Conservation (phyloP, 1,140 invertebrate genomes). For the Drosophila mayri region DNA sequence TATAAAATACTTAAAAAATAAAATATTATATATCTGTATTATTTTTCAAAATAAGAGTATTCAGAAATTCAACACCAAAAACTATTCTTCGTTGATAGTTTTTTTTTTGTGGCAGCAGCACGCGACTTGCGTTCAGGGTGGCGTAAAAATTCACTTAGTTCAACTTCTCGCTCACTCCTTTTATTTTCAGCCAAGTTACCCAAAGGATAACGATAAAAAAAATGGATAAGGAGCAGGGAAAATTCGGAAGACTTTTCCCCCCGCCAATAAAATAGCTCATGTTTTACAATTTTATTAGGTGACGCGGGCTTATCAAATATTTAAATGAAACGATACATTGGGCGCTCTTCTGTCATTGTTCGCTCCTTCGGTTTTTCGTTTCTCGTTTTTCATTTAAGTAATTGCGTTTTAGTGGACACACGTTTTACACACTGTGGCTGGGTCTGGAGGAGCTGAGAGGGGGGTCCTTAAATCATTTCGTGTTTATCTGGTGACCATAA, state of each 20-base stretch:
- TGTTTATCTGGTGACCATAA: conserved; percentile 82
- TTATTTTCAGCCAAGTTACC: conserved; percentile 13
- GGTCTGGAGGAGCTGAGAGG: neutral
- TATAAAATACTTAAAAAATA: neutral
- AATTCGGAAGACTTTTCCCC: conserved; percentile 27
- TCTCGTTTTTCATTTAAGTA: conserved; percentile 65
- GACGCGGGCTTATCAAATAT: conserved; percentile 66
- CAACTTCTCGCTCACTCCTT: conserved; percentile 22
- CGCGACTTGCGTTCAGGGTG: conserved; percentile 66
- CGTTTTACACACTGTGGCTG: conserved; percentile 54
- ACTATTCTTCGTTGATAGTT: neutral
- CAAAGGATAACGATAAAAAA: conserved; percentile 32
- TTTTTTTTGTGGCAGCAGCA: conserved; percentile 41
- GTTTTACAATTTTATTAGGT: conserved; percentile 83
- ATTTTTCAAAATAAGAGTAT: neutral
- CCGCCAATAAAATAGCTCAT: conserved; percentile 68
- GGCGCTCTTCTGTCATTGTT: conserved; percentile 44
- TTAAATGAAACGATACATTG: conserved; percentile 66
- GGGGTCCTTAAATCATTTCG: conserved; percentile 68
- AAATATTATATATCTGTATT: too few relatives aligned
- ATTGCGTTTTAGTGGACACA: conserved; percentile 78
- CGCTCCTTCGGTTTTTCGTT: conserved; percentile 19
- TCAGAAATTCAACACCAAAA: neutral
- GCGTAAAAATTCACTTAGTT: conserved; percentile 80
- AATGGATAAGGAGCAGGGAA: conserved; percentile 6